A percentile compares a stretch with the other conserved stretches of the same genome.
These are phyloP conservation scores for Nyctibius grandis DNA, from an alignment of 2,797 vertebrate genomes.

Conservation along the genomic window DNA sequence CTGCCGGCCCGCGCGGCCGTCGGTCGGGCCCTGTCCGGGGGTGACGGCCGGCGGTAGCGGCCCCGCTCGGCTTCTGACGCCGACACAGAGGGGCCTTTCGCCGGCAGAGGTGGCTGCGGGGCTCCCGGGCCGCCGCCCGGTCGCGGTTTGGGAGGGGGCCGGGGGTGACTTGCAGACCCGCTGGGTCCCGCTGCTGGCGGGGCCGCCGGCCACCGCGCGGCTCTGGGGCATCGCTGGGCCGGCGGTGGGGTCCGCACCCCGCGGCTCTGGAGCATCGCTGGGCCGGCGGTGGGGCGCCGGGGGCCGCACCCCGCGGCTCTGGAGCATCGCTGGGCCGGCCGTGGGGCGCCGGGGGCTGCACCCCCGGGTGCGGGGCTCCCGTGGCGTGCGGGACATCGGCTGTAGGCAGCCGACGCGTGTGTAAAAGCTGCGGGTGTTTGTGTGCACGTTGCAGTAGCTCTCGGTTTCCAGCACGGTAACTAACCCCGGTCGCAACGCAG, in stretches of 20 bases:
- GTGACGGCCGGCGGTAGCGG: too few relatives aligned
- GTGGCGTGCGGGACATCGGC: fast-evolving
- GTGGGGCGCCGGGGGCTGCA: too few relatives aligned
- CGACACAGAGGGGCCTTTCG: background rate
- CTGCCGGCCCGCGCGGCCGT: too few relatives aligned
- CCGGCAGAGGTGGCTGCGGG: background rate
- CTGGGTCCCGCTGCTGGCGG: too few relatives aligned
- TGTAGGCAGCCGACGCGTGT: background rate
- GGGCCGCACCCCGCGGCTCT: background rate
- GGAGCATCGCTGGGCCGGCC: background rate
- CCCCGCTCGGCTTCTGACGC: background rate
- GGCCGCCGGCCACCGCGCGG: too few relatives aligned
- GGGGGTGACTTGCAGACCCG: background rate
- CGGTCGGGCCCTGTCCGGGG: background rate
- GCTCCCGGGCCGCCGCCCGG: too few relatives aligned
- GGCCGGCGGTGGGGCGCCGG: too few relatives aligned
- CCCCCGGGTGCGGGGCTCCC: background rate
- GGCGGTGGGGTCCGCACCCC: too few relatives aligned
- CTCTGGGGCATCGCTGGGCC: background rate
- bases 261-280: background rate
- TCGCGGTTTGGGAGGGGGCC: too few relatives aligned
- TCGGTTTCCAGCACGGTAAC: background rate
- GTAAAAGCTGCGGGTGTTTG: background rate
- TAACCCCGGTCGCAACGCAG: background rate
- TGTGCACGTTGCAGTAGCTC: fast-evolving